Evolutionary conservation across 2,113 vertebrate genomes (phyloP).

Genomic region (Eidolon helvum): DNA sequence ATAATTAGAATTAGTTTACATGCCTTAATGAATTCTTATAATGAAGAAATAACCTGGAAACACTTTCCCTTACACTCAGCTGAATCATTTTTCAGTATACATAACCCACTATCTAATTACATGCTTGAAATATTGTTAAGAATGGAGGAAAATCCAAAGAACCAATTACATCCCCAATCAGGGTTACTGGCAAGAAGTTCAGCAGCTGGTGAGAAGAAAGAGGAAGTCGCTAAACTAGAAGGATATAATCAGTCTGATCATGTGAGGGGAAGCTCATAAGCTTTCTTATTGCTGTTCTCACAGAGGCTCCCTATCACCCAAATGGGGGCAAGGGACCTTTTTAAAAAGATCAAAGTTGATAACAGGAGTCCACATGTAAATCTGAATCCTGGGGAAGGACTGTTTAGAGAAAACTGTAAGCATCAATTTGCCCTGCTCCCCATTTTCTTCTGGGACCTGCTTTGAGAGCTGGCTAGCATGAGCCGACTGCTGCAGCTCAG

Average conservation of each 20-base stretch:
- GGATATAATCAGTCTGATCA: background rate
- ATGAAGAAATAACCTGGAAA: constrained; percentile 17
- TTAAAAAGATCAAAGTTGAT: background rate
- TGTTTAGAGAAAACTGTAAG: constrained; percentile 10
- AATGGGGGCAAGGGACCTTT: background rate
- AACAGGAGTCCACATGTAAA: background rate
- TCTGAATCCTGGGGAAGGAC: background rate
- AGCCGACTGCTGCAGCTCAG: background rate
- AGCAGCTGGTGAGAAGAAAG: background rate
- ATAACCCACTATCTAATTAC: constrained; percentile 29
- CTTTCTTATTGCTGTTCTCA: background rate
- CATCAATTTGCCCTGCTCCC: constrained; percentile 13
- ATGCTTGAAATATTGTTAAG: constrained; percentile 4
- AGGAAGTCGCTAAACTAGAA: constrained; percentile 23
- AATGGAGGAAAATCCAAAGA: constrained; percentile 33
- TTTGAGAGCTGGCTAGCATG: constrained; percentile 35
- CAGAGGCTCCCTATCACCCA: background rate
- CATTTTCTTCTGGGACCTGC: constrained; percentile 27
- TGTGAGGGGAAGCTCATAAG: background rate
- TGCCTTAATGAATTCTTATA: background rate
- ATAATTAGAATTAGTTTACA: constrained; percentile 6
- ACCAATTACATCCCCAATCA: constrained; percentile 1
- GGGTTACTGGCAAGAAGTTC: background rate
- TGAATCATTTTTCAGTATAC: background rate
- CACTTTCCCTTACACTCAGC: background rate